These are phyloP conservation scores for Erinaceus europaeus DNA, from an alignment of 2,113 vertebrate species.

Conservation along the genomic window DNA sequence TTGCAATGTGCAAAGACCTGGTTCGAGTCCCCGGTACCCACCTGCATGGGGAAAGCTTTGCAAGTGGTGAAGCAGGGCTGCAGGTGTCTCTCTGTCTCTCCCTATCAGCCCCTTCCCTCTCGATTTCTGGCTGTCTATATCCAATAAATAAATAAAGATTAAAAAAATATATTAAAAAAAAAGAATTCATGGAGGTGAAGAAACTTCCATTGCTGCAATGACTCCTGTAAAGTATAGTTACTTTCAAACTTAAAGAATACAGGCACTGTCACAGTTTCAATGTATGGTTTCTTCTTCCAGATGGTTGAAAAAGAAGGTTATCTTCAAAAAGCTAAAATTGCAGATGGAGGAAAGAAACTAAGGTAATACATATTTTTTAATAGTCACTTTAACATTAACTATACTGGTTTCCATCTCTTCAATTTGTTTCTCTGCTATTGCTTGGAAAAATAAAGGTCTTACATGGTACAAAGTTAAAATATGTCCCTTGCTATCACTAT, in stretches of 20 bases:
- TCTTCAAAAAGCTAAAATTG: constrained; percentile 94
- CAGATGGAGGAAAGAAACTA: constrained; percentile 92
- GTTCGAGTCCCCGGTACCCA: too few species aligned
- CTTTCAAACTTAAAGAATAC: constrained; percentile 46
- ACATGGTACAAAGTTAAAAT: neutral
- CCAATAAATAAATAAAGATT: too few species aligned
- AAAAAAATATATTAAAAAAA: too few species aligned
- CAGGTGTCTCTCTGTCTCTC: too few species aligned
- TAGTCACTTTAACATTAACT: constrained; percentile 4
- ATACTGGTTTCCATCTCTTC: neutral
- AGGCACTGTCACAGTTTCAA: constrained; percentile 46
- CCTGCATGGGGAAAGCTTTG: too few species aligned
- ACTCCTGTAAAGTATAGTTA: constrained; percentile 45
- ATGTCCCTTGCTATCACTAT: neutral
- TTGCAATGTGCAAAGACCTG: too few species aligned
- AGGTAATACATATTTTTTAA: constrained; percentile 79
- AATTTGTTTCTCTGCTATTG: neutral
- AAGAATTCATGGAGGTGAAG: constrained; percentile 24
- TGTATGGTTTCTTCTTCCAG: constrained; percentile 76
- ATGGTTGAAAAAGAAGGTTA: constrained; percentile 89
- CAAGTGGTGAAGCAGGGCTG: too few species aligned
- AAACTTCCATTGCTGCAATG: constrained; percentile 25
- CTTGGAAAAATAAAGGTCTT: neutral
- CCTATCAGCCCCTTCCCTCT: too few species aligned
- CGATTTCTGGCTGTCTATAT: too few species aligned